Percentiles rank a stretch among this genome's conserved stretches.
Conservation (phyloP, 2,888 invertebrate species). For the Mythimna albipuncta region DNA sequence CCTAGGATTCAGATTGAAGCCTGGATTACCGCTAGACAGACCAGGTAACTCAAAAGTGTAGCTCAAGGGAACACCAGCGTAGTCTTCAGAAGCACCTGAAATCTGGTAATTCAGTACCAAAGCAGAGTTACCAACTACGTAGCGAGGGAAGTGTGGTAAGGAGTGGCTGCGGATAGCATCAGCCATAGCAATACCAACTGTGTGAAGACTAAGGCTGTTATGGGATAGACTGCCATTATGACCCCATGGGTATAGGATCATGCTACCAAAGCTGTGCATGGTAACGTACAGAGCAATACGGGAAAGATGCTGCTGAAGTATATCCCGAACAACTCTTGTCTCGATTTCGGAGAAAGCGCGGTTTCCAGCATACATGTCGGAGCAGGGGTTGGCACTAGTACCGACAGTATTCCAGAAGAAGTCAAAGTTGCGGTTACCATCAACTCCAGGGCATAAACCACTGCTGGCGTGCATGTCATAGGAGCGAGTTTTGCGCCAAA, state of each 20-base stretch:
- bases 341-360: slow-evolving; percentile 93
- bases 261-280: slow-evolving; percentile 94
- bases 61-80: slow-evolving; percentile 91
- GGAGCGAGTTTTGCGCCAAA: slow-evolving; percentile 94
- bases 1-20: slow-evolving; percentile 90
- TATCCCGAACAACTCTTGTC: slow-evolving; percentile 90
- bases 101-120: slow-evolving; percentile 89
- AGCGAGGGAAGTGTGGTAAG: slow-evolving; percentile 80
- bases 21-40: slow-evolving; percentile 79
- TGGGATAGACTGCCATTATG: slow-evolving; percentile 88
- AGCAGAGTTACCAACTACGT: slow-evolving; percentile 89
- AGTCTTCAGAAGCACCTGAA: slow-evolving; percentile 93
- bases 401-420: slow-evolving; percentile 93
- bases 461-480: slow-evolving; percentile 74
- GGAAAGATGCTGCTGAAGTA: slow-evolving; percentile 86
- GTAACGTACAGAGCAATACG: slow-evolving; percentile 92
- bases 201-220: slow-evolving; percentile 85
- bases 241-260: slow-evolving; percentile 93
- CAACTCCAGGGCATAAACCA: slow-evolving; percentile 92
- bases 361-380: slow-evolving; percentile 91
- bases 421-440: slow-evolving; percentile 94
- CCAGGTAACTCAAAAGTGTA: slow-evolving; percentile 93
- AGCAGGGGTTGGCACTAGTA: slow-evolving; percentile 89
- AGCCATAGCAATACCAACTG: slow-evolving; percentile 81
- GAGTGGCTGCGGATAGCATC: slow-evolving; percentile 78